Evolutionary conservation across 2,888 invertebrate genomes (phyloP), one percentile per base, ranked within the genome.

Genomic region (Mythimna lalbum): DNA sequence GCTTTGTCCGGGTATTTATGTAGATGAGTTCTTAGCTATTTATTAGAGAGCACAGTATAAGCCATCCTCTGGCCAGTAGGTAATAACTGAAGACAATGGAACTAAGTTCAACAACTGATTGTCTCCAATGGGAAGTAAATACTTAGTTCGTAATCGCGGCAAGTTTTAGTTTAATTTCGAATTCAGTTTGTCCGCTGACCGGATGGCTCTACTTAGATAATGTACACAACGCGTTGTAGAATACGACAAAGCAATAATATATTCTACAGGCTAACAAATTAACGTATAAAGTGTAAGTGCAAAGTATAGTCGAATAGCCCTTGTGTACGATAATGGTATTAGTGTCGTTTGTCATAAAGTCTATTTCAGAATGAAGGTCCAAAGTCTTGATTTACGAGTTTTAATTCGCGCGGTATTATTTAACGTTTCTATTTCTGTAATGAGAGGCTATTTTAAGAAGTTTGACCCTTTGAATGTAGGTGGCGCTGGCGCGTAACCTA

Each of bases 211-310:
- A 73, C 74, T 78, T 82, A 85, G 60, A 63, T 76, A 75, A 75
- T 72, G 60, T 65, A 69, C 63, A 69, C 76, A 72, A 66, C 23
- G 69, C 65, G 61, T 78, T 72, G 69, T 82, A 76, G 64, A 71
- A 80, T 75, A 85, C 56, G 77, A 80, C 57, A 71, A 83, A 84
- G 83, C 84, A 84, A 84, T 84, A 83, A 81, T 80, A 72, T 84
- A 74, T 81, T 75, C 72, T 81, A 81, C 80, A 61, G 50, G 52
- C 69, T 78, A 73, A 79, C 61, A 77, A 63, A 71, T 74, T 76
- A 64, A 76, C 56, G 56, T 69, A 63, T 78, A 70, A 69, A 62
- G 47, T 78, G 55, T 77, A 71, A 69, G 76, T 76, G 73, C 76
- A 72, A 78, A 76, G 53, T 63, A 73, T 65, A 67, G 59, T 73